Conservation (phyloP, 1,140 invertebrate genomes). For the Phymorhynchus buccinoides region DNA sequence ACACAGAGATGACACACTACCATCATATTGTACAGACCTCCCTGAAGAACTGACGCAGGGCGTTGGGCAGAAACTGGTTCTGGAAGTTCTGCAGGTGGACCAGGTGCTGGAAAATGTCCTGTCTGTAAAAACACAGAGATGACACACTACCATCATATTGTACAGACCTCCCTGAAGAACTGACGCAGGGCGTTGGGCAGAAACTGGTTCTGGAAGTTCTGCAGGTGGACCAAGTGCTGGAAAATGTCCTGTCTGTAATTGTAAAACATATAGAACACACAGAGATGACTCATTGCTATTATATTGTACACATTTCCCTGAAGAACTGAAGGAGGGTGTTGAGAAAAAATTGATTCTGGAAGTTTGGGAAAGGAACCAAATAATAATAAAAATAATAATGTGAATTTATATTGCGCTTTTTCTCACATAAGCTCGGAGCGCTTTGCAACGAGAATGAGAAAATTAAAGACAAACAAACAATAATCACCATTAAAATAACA, state of each 20-base stretch:
- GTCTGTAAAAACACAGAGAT: conserved; percentile 65
- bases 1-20: too few species aligned
- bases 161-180: conserved; percentile 74
- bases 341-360: conserved; percentile 75
- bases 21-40: conserved; percentile 74
- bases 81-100: conserved; percentile 76
- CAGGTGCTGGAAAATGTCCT: conserved; percentile 74
- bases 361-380: conserved; percentile 76
- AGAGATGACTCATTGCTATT: too few species aligned
- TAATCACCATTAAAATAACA: too few species aligned
- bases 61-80: conserved; percentile 76
- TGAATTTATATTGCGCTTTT: too few species aligned
- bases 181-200: conserved; percentile 76
- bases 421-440: too few species aligned
- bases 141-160: neutral
- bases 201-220: conserved; percentile 76
- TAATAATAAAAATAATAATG: conserved; percentile 75
- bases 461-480: too few species aligned
- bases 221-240: conserved; percentile 74
- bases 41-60: conserved; percentile 75
- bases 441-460: too few species aligned
- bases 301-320: conserved; percentile 72
- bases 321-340: conserved; percentile 76
- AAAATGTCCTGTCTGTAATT: conserved; percentile 75
- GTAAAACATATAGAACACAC: too few species aligned